Evolutionary conservation across 1,140 invertebrate species (phyloP).

Genomic region (Heliconius congener): DNA sequence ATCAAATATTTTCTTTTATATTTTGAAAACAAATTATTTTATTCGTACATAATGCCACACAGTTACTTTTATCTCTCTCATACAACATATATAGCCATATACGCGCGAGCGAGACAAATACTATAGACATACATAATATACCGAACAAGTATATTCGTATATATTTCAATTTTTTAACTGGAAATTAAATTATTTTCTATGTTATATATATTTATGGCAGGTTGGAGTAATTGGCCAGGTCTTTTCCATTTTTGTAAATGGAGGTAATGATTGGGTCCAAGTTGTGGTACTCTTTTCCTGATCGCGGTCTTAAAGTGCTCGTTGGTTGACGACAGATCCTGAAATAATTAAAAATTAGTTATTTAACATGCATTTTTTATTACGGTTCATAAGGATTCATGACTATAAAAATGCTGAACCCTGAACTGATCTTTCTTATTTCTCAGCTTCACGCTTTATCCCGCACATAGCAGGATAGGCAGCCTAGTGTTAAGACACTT

Average conservation of each 20-base stretch:
- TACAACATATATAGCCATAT: not conserved
- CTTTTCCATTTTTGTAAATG: constrained; percentile 70
- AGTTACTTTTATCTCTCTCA: constrained; percentile 2
- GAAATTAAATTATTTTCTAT: constrained; percentile 5
- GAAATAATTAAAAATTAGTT: not conserved
- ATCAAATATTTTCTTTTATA: not conserved
- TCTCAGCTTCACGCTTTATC: no score
- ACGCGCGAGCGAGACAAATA: not conserved
- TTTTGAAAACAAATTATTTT: not conserved
- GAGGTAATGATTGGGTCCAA: constrained; percentile 86
- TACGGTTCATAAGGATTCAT: no score
- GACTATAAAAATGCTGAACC: no score
- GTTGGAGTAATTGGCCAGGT: constrained; percentile 57
- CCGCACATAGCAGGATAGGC: no score
- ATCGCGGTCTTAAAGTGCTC: constrained; percentile 90
- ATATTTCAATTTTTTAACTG: not conserved
- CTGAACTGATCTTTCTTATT: no score
- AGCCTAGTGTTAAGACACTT: no score
- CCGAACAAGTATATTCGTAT: constrained; percentile 10
- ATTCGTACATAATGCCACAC: not conserved
- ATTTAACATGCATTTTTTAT: no score
- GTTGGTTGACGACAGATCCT: constrained; percentile 83
- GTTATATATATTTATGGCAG: constrained; percentile 35
- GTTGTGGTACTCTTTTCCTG: constrained; percentile 92
- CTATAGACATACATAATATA: constrained; percentile 5